Percentiles rank a stretch among this genome's conserved stretches.
Conservation (phyloP, 2,888 invertebrate genomes). For the Ochropleura leucogaster region DNA sequence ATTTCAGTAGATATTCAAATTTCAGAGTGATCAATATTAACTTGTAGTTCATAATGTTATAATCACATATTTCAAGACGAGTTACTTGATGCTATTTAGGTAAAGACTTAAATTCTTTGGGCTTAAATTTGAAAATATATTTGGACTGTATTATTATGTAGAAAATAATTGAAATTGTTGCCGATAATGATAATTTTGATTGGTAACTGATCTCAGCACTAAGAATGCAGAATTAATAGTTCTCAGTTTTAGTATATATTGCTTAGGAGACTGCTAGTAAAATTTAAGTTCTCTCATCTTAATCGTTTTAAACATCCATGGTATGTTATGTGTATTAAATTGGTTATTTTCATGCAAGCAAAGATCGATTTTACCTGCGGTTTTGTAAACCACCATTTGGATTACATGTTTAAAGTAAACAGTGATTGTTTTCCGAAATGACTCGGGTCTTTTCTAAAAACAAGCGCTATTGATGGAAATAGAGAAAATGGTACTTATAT, state of each 20-base stretch:
- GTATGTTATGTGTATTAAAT: background rate
- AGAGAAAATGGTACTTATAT: conserved; percentile 9
- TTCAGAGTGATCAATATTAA: conserved; percentile 26
- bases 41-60: conserved; percentile 34
- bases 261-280: conserved; percentile 51
- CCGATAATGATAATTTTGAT: conserved; percentile 43
- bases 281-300: conserved; percentile 30
- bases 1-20: conserved; percentile 17
- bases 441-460: background rate
- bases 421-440: background rate
- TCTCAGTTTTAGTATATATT: conserved; percentile 51
- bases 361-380: background rate
- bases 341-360: conserved; percentile 4
- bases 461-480: background rate
- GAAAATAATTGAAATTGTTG: conserved; percentile 5
- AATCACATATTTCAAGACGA: conserved; percentile 30
- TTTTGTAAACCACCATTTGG: background rate
- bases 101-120: conserved; percentile 12
- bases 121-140: conserved; percentile 19
- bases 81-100: conserved; percentile 32
- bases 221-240: conserved; percentile 38
- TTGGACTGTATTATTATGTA: background rate
- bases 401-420: background rate
- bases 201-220: conserved; percentile 71
- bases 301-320: conserved; percentile 5